Evolutionary conservation across 2,888 invertebrate genomes (phyloP).

Genomic region (Gonocerus acuteangulatus): DNA sequence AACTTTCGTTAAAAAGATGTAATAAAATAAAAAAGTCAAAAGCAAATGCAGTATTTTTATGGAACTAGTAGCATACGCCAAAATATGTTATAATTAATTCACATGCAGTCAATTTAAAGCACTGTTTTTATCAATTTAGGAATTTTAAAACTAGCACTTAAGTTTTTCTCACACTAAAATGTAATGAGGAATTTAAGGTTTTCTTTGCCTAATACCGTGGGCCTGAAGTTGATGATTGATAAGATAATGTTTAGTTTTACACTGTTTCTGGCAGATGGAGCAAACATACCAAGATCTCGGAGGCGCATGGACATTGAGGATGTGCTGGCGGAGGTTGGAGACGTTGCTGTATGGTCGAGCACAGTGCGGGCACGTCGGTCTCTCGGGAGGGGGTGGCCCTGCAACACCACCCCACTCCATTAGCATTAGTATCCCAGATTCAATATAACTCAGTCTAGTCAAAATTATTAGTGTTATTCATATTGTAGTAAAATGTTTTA

Average conservation of each 20-base stretch:
- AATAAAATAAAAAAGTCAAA: too few species aligned
- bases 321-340: constrained; percentile 66
- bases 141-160: too few species aligned
- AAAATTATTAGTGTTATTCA: constrained; percentile 11
- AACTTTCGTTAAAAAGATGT: too few species aligned
- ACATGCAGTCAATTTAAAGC: too few species aligned
- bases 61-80: too few species aligned
- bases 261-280: constrained; percentile 63
- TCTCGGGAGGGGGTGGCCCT: constrained; percentile 34
- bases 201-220: constrained; percentile 61
- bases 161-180: too few species aligned
- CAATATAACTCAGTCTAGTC: neutral
- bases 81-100: too few species aligned
- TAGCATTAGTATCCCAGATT: neutral
- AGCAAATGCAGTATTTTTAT: too few species aligned
- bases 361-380: constrained; percentile 41
- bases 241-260: constrained; percentile 68
- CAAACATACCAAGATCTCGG: constrained; percentile 64
- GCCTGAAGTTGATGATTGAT: constrained; percentile 68
- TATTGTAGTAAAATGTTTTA: constrained; percentile 19
- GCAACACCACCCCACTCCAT: constrained; percentile 34
- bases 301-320: constrained; percentile 65
- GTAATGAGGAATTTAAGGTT: neutral
- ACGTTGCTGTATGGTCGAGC: constrained; percentile 42
- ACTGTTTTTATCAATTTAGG: too few species aligned